Base-by-base conservation (phyloP, 2,113 vertebrate genomes). In the Polypterus senegalus region DNA sequence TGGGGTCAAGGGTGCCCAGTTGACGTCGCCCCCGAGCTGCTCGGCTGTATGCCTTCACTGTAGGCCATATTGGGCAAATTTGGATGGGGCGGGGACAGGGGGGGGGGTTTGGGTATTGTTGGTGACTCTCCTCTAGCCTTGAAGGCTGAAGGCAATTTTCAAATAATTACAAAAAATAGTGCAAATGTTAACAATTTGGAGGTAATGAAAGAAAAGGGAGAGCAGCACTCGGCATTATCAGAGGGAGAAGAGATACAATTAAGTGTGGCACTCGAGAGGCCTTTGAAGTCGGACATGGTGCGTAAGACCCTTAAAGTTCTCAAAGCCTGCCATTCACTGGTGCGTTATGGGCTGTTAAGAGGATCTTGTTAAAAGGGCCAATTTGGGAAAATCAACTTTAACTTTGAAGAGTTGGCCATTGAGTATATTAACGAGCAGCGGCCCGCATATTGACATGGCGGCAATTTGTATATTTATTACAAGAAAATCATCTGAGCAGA, bases 201-300 rank as follows among this genome's bases (percentile, higher is more conserved):
- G 6, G 5, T 0, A 49, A 60, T 62, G 53, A 66, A 72, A 7
- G 57, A 73, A 70, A 54, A n/a, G 76, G 63, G 78, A 78, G 77
- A 58, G 77, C 75, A 76, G 78, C 77, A 79, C 78, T 86, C 87
- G 84, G 87, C 88, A 86, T 85, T 89, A 89, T 80, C 76, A 54
- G 53, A 61, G 74, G 73, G 65, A 71, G 76, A 64, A 74, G 71
- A 77, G 86, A 89, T 81, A 73, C 71, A 84, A 86, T 87, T 84
- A 84, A 89, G 83, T 78, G 83, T 79, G 73, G 81, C 27, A 67
- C 76, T 88, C 79, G 80, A 86, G 81, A 79, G 61, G 69, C 79
- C 89, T 93, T 92, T 92, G 89, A 89, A 89, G 90, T 85, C 68
- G 62, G 71, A 80, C 86, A 65, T 57, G 77, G 80, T 78, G 70